These are phyloP conservation scores for Spilarctia lutea DNA, from an alignment of 2,888 invertebrate genomes.

Conservation along the genomic window DNA sequence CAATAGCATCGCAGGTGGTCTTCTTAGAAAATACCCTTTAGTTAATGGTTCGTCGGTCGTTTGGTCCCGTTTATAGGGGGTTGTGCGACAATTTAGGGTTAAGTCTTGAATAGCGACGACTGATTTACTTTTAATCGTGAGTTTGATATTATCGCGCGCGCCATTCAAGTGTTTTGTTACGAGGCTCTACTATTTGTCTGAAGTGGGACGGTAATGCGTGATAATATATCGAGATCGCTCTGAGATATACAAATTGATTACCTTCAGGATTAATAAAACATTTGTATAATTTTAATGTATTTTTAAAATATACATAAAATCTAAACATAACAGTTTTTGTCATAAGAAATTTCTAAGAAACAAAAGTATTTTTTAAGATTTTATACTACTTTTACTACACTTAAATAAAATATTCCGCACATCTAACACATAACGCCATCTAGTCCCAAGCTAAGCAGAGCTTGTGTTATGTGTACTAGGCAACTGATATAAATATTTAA, in stretches of 20 bases:
- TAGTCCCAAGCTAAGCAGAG: no score
- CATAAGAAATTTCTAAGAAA: no score
- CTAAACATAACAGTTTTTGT: no score
- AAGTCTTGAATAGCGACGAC: conserved; percentile 69
- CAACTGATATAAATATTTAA: no score
- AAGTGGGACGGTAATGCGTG: conserved; percentile 4
- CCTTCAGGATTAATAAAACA: not conserved
- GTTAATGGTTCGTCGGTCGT: conserved; percentile 68
- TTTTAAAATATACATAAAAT: no score
- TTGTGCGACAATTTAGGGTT: conserved; percentile 70
- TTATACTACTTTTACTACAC: no score
- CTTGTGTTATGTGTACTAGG: no score
- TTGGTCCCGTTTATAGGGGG: conserved; percentile 65
- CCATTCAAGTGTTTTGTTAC: conserved; percentile 78
- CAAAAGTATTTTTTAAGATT: no score
- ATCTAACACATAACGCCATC: no score
- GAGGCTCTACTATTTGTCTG: conserved; percentile 58
- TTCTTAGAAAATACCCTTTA: conserved; percentile 77
- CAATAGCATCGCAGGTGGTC: conserved; percentile 81
- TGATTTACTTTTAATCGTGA: conserved; percentile 83
- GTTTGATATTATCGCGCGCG: conserved; percentile 74
- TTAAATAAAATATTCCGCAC: no score
- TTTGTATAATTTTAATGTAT: no score
- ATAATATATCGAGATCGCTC: not conserved
- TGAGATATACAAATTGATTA: not conserved